Evolutionary conservation across 1,140 invertebrate species (phyloP).

Genomic region (Danaus plexippus): DNA sequence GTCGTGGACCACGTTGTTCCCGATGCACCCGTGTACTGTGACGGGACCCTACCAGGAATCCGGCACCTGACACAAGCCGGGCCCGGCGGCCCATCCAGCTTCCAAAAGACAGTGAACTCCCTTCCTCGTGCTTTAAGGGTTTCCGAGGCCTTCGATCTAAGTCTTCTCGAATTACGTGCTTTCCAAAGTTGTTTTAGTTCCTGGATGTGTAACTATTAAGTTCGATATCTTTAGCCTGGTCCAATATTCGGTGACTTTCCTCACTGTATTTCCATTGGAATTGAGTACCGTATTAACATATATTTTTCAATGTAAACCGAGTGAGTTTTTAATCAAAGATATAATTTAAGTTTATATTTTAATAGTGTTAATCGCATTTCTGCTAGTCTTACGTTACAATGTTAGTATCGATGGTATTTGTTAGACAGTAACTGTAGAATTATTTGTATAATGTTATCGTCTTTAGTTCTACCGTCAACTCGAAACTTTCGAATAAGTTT

Average conservation of each 20-base stretch:
- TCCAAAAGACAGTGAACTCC: conserved; percentile 36
- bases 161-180: conserved; percentile 39
- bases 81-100: conserved; percentile 26
- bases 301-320: conserved; percentile 56
- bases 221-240: conserved; percentile 33
- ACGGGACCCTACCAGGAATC: conserved; percentile 85
- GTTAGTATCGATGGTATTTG: conserved; percentile 59
- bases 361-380: conserved; percentile 70
- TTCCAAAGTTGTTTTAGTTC: conserved; percentile 51
- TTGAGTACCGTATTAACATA: conserved; percentile 48
- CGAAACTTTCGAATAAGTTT: conserved; percentile 44
- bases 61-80: conserved; percentile 63
- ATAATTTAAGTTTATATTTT: conserved; percentile 67
- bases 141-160: conserved; percentile 44
- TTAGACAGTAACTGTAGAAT: conserved; percentile 54
- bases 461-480: conserved; percentile 48
- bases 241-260: conserved; percentile 44
- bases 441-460: conserved; percentile 66
- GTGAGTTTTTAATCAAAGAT: conserved; percentile 70
- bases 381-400: conserved; percentile 68
- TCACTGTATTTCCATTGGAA: conserved; percentile 53
- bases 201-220: conserved; percentile 40
- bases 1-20: conserved; percentile 87
- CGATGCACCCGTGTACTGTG: conserved; percentile 87
- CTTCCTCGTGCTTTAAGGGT: conserved; percentile 43